Conservation (phyloP, 2,888 invertebrate genomes). For the Ectemnius cavifrons region DNA sequence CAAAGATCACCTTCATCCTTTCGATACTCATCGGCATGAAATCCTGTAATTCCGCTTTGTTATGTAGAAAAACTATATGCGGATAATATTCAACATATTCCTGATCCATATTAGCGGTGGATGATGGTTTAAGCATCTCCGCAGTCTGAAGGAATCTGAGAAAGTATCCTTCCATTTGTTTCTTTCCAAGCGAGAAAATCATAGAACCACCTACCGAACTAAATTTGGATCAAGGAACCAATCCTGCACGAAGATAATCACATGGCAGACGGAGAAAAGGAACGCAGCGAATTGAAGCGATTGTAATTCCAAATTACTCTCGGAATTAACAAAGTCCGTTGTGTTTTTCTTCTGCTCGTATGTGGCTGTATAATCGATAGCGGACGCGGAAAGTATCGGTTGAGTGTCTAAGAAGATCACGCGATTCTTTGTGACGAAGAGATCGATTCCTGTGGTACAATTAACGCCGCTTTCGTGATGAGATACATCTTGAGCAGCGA, state of each 20-base stretch:
- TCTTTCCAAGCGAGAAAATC: too few relatives aligned
- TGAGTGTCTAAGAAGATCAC: constrained; percentile 93
- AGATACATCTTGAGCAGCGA: constrained; percentile 66
- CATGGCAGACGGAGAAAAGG: constrained; percentile 93
- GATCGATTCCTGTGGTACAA: constrained; percentile 87
- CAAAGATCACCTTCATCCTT: constrained; percentile 80
- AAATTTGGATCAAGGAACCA: constrained; percentile 92
- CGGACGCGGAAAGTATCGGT: constrained; percentile 85
- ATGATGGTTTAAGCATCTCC: constrained; percentile 91
- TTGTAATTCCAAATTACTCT: constrained; percentile 83
- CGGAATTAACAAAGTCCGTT: constrained; percentile 82
- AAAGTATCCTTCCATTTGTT: neutral
- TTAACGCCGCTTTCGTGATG: constrained; percentile 83
- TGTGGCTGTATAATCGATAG: constrained; percentile 79
- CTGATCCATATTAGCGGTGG: constrained; percentile 82
- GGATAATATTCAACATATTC: constrained; percentile 89
- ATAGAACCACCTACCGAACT: constrained; percentile 80
- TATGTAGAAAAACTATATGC: constrained; percentile 90
- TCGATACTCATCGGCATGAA: constrained; percentile 82
- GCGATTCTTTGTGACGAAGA: constrained; percentile 83
- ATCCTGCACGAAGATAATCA: constrained; percentile 92
- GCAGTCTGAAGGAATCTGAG: constrained; percentile 89
- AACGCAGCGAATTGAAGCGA: constrained; percentile 90
- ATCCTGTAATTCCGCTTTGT: constrained; percentile 87
- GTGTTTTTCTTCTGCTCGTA: constrained; percentile 75